A percentile compares a stretch with the other conserved stretches of the same genome.
Conservation (phyloP, 2,888 invertebrate species). For the Agonopterix alstromeriana region DNA sequence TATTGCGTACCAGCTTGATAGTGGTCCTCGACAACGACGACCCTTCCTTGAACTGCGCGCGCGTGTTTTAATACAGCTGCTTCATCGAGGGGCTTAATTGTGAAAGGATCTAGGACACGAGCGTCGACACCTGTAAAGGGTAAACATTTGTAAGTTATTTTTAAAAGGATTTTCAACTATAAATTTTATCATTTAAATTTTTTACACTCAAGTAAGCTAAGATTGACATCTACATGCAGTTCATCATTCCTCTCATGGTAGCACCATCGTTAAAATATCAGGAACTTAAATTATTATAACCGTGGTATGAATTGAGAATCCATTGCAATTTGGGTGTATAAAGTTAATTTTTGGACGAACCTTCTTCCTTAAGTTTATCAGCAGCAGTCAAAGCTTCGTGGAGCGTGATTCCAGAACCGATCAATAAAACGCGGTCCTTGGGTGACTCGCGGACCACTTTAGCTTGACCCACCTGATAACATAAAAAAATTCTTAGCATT, state of each 20-base stretch:
- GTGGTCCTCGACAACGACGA: conserved; percentile 98
- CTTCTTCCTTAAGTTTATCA: conserved; percentile 79
- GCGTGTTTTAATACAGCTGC: conserved; percentile 86
- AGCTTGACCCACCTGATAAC: conserved; percentile 81
- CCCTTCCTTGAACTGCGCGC: conserved; percentile 84
- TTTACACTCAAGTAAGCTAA: neutral
- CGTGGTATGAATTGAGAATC: neutral
- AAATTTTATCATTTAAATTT: too few species aligned
- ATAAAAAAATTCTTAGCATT: too few species aligned
- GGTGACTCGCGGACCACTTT: conserved; percentile 86
- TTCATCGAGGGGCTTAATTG: conserved; percentile 95
- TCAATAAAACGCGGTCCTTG: conserved; percentile 88
- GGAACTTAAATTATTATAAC: too few species aligned
- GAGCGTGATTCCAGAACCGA: conserved; percentile 96
- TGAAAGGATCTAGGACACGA: conserved; percentile 96
- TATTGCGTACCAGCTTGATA: conserved; percentile 88
- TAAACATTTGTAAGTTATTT: too few species aligned
- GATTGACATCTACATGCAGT: too few species aligned
- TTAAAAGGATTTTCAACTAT: too few species aligned
- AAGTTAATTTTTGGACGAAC: conserved; percentile 11
- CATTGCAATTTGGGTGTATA: neutral
- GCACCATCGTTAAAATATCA: too few species aligned
- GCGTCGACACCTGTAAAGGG: conserved; percentile 78
- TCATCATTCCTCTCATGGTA: too few species aligned
- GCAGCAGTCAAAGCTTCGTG: conserved; percentile 93